Base-by-base conservation (phyloP, 2,888 invertebrate genomes). In the Dasysyrphus tricinctus region DNA sequence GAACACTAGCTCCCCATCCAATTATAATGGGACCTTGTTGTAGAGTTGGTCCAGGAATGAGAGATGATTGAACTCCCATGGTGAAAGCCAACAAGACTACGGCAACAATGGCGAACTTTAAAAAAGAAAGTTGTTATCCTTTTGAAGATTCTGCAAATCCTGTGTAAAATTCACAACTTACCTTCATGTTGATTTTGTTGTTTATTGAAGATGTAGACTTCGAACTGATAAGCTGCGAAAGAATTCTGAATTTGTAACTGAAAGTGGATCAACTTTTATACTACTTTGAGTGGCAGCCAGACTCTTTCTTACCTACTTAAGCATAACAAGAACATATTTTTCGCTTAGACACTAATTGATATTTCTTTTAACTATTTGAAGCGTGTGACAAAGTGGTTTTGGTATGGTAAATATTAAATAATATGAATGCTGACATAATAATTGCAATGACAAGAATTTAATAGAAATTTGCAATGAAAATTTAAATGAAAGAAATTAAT, bases 61-160 rank as follows among this genome's bases (percentile, higher is more conserved):
- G 85, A 34, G 92, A 92, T 77, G 92, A 91, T 88, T 92, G 90
- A 59, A 90, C 91, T 88, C 90, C 90, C 88, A 90, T 88, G 84
- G 91, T 90, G 85, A 91, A 88, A 75, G 90, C 91, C 88, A 91
- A 91, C 90, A 91, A 89, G 90, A 91, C 91, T 91, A 91, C 90
- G 90, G 89, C 90, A 88, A 49, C 44, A 78, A 90, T 75, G 82
- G 88, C 90, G 91, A 91, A 91, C 91, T 91, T 54, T n/a, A 89
- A 88, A 54, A 14, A 16, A 54, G 42, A n/a, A n/a, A 74, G 19
- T 12, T n/a, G 1, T 39, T 49, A 49, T 39, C 5, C 6, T 12
- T 32, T 72, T 5, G 0, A 16, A 12, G 5, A 24, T 24, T n/a
- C n/a, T 29, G 29, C 12, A 14, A 24, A 29, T 24, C 6, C 7